Conservation (phyloP, 2,797 vertebrate genomes). For the Cossypha niveicapilla region DNA sequence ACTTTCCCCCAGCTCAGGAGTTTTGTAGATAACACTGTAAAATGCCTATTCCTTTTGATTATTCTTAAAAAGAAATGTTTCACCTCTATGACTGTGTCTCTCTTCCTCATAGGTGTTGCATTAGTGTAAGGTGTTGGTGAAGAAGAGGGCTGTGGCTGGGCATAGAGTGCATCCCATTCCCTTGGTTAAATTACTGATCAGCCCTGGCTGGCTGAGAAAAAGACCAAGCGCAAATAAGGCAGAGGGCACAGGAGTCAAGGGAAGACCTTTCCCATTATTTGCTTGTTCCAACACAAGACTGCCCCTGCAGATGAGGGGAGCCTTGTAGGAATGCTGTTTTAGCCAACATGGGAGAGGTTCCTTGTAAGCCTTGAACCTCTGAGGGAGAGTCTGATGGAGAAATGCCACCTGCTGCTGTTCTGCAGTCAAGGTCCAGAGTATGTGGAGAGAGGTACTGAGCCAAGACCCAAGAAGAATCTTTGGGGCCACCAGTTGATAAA, state of each 20-base stretch:
- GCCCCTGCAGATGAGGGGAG: not conserved
- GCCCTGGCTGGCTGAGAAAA: not conserved
- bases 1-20: not conserved
- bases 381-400: not conserved
- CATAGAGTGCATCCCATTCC: not conserved
- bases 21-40: not conserved
- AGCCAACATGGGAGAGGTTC: not conserved
- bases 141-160: not conserved
- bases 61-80: not conserved
- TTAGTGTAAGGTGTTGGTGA: not conserved
- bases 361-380: not conserved
- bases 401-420: not conserved
- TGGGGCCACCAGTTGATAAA: not conserved
- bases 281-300: not conserved
- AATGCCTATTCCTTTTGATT: not conserved
- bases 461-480: not conserved
- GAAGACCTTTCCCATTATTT: not conserved
- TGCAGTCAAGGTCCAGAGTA: not conserved
- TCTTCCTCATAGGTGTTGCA: not conserved
- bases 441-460: not conserved
- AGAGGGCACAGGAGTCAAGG: not conserved
- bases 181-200: not conserved
- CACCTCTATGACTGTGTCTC: not conserved
- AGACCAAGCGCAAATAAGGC: not conserved
- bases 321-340: not conserved